Conservation (phyloP, 2,888 invertebrate genomes). For the Hypomecis atomaria region DNA sequence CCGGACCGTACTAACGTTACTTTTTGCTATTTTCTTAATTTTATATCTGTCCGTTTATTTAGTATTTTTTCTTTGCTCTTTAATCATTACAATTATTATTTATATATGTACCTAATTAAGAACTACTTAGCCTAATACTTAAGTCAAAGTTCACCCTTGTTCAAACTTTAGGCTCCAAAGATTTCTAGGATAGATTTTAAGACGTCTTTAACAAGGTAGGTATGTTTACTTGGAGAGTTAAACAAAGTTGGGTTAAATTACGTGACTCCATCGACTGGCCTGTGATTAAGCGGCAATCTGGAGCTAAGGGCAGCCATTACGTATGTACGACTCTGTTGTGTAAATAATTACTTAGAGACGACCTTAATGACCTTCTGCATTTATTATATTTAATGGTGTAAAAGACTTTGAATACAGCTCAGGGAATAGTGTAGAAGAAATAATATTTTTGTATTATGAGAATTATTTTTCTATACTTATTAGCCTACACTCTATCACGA, state of each 20-base stretch:
- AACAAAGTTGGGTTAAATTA: slow-evolving; percentile 43
- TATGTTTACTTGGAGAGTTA: slow-evolving; percentile 42
- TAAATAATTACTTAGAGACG: slow-evolving; percentile 26
- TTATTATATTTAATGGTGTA: slow-evolving; percentile 1
- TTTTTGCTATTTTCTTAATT: too few relatives aligned
- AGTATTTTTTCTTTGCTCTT: too few relatives aligned
- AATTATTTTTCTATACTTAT: too few relatives aligned
- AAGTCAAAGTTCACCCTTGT: not conserved
- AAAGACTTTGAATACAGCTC: not conserved
- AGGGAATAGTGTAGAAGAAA: not conserved
- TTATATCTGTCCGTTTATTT: too few relatives aligned
- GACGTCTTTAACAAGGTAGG: slow-evolving; percentile 42
- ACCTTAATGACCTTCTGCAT: slow-evolving; percentile 7
- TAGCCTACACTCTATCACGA: too few relatives aligned
- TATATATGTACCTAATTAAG: too few relatives aligned
- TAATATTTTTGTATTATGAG: too few relatives aligned
- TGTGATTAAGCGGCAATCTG: slow-evolving; percentile 41
- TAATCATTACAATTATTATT: too few relatives aligned
- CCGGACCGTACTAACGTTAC: too few relatives aligned
- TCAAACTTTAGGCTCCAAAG: slow-evolving; percentile 7
- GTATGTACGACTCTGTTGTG: slow-evolving; percentile 26
- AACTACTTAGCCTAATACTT: not conserved
- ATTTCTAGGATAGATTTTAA: slow-evolving; percentile 27
- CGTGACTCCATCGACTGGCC: slow-evolving; percentile 42
- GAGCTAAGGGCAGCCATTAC: slow-evolving; percentile 29